Conservation (phyloP, 2,113 vertebrate species). For the Clupea harengus region DNA sequence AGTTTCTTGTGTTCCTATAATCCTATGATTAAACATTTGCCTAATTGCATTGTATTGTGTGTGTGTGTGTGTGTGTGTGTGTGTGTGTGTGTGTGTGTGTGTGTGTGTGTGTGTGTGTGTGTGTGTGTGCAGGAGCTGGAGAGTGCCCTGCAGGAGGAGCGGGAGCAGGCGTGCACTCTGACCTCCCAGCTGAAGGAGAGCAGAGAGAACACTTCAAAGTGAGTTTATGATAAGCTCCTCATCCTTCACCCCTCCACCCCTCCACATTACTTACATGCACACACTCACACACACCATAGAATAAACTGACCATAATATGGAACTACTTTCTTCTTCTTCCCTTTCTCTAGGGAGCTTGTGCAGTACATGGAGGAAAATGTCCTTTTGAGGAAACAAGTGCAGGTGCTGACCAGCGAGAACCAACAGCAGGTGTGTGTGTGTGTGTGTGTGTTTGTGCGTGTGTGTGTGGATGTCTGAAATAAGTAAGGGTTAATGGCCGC, state of each 20-base stretch:
- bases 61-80: slow-evolving; percentile 6
- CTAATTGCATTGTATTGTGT: neutral
- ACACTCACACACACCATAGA: neutral
- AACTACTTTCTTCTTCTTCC: neutral
- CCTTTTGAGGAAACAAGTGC: slow-evolving; percentile 76
- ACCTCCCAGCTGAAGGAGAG: slow-evolving; percentile 84
- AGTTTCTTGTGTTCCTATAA: neutral
- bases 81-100: neutral
- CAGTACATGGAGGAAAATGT: slow-evolving; percentile 76
- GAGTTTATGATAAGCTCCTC: slow-evolving; percentile 56
- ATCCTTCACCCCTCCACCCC: neutral
- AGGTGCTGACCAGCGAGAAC: slow-evolving; percentile 66
- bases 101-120: slow-evolving; percentile 31
- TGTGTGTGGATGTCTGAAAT: neutral
- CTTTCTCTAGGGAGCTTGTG: slow-evolving; percentile 76
- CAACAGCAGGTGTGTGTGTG: slow-evolving; percentile 85
- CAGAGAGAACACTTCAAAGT: slow-evolving; percentile 89
- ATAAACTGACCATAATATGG: neutral
- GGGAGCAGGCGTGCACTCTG: slow-evolving; percentile 76
- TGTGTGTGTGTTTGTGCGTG: slow-evolving; percentile 46
- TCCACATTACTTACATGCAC: neutral
- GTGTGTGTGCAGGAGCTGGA: slow-evolving; percentile 71
- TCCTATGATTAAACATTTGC: neutral
- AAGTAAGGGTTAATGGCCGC: no score
- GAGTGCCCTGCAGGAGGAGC: slow-evolving; percentile 78